Evolutionary conservation across 2,797 vertebrate genomes (phyloP).

Genomic region (Rhincodon typus): DNA sequence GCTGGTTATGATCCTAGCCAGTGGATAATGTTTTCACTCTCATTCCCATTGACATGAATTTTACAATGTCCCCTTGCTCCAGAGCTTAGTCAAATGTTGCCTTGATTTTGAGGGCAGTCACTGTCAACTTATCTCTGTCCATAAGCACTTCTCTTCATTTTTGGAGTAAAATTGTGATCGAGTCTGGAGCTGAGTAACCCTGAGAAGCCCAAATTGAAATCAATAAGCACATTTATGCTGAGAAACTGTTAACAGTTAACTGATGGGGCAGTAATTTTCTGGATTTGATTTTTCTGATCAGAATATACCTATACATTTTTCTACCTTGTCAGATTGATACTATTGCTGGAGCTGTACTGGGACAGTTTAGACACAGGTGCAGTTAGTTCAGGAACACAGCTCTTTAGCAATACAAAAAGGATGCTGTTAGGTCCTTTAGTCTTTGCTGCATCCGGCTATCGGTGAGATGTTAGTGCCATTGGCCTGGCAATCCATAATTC

Average conservation of each 20-base stretch:
- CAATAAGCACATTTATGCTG: not conserved
- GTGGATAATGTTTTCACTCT: not conserved
- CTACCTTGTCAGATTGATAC: not conserved
- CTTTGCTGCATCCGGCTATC: not conserved
- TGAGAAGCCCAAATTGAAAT: not conserved
- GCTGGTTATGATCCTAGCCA: not conserved
- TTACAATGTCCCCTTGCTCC: not conserved
- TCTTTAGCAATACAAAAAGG: not conserved
- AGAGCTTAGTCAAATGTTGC: not conserved
- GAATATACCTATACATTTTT: not conserved
- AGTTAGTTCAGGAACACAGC: not conserved
- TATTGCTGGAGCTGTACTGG: not conserved
- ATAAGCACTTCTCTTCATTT: not conserved
- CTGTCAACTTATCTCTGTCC: not conserved
- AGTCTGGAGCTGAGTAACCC: not conserved
- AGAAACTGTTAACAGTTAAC: not conserved
- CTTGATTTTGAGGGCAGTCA: not conserved
- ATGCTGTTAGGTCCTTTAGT: not conserved
- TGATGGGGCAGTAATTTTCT: not conserved
- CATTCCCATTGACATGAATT: not conserved
- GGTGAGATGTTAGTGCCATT: too few relatives aligned
- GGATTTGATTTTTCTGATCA: not conserved
- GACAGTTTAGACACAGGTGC: not conserved
- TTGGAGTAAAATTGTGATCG: not conserved
- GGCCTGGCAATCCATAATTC: too few relatives aligned